Base-by-base conservation (phyloP, 2,888 invertebrate species). In the Thecocarcelia acutangulata region DNA sequence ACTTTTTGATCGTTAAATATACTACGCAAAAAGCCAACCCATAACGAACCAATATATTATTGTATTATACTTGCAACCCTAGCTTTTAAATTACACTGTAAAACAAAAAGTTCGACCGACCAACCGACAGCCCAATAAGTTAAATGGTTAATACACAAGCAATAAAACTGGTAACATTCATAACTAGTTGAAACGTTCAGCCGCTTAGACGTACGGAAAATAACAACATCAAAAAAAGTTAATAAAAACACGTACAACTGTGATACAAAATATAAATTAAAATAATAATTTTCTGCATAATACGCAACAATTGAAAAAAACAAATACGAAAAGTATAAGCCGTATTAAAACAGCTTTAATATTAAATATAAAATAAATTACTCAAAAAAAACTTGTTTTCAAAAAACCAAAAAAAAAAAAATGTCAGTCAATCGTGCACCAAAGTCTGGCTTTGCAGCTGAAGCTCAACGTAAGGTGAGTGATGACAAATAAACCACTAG, bases 381-480 rank as follows among this genome's bases (percentile, higher is more conserved):
- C 15, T 33, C 13, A 50, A 28, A 72, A 77, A 80, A 89, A 89
- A 88, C 88, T 85, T 85, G 89, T 88, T 88, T 54, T 59, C 33
- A 46, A 44, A 79, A 83, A 85, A 61, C 84, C 83, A 87, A 88
- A 76, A 37, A 59, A 52, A 64, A 56, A 76, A 77, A 77, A 87
- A 91, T 91, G 91, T 89, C 91, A 84, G 88, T 88, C 84, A 90
- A 91, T 87, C 90, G 91, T 87, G 91, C 91, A 85, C 87, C 91
- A 86, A 91, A 91, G 87, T 90, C 91, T 86, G 98, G 98, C 94
- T 97, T 97, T 93, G 98, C 97, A 87, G 97, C 97, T 78, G 98
- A 98, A 91, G 97, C 97, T 69, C 97, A 98, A 92, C 94, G 96
- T 90, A 98, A 97, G 95, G 98, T 98, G 91, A 93, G 93, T 73